Conservation (phyloP, 1,140 invertebrate genomes). For the Frieseomelitta varia region DNA sequence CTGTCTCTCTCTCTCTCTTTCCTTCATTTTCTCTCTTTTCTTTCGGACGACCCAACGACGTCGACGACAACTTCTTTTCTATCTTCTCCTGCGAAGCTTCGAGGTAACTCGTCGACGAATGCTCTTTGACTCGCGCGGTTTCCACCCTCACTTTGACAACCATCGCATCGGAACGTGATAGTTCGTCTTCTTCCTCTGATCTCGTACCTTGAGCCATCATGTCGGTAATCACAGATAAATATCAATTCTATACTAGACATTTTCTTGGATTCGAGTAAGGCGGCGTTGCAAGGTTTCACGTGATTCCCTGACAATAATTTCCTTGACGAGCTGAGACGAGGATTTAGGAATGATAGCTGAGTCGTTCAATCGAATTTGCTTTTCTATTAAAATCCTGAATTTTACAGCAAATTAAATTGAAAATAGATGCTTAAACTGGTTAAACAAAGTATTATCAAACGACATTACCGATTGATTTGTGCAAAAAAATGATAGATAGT, state of each 20-base stretch:
- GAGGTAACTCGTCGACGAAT: not conserved
- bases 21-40: not conserved
- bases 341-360: not conserved
- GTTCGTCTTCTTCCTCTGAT: not conserved
- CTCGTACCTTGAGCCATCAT: not conserved
- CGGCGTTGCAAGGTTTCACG: too few species aligned
- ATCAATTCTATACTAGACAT: not conserved
- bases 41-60: not conserved
- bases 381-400: too few species aligned
- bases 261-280: not conserved
- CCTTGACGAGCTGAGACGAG: not conserved
- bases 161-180: not conserved
- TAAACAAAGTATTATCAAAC: not conserved
- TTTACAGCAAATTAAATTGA: not conserved
- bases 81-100: not conserved
- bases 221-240: not conserved
- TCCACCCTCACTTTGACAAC: conserved; percentile 18
- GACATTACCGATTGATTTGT: too few species aligned
- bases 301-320: not conserved
- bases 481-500: too few species aligned
- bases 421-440: not conserved
- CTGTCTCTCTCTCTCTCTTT: not conserved
- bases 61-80: conserved; percentile 10
- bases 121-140: conserved; percentile 1
- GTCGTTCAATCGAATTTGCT: not conserved